Evolutionary conservation across 1,140 invertebrate species (phyloP), one percentile per base, ranked within the genome.

Genomic region (Araneus ventricosus): DNA sequence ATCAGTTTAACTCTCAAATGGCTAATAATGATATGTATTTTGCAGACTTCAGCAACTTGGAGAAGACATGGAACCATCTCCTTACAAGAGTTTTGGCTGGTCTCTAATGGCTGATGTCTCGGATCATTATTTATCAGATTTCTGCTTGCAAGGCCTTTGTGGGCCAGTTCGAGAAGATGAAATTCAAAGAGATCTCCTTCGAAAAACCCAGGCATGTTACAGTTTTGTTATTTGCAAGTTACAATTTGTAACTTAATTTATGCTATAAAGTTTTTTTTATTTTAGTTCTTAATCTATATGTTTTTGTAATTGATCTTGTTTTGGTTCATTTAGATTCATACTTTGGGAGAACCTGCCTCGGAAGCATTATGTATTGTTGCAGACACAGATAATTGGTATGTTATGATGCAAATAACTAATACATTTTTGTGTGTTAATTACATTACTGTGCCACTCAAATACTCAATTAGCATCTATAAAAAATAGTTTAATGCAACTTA

Each of bases 291-390:
- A 14, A 52, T 52, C 17, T 52, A 52, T 52, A 52, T 30, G n/a
- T 22, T 80, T 52, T 39, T 37, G 80, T 37, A 63, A 39, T 92
- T 4, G 0, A 63, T 92, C 0, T 52, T 52, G 45, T 52, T 52
- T 52, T 52, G 17, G 17, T 52, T 87, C 45, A 27, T 63, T 75
- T 37, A 94, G 90, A 96, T 96, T 94, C 95, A 95, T 41, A 94
- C 96, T 30, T 93, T 96, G 96, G 96, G 97, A 95, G 97, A 98
- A 94, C 96, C 97, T 52, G 96, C 98, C 1, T 96, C 97, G 24
- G 98, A 98, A 95, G 97, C 97, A 92, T 96, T 98, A 17, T 98
- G 97, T 94, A 97, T 99, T 94, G 95, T 98, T 57, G 98, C 97
- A 0, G 97, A 99, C 95, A 97, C 97, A 93, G 97, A 98, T 94